These are phyloP conservation scores for Ceratina australensis DNA, from an alignment of 1,140 invertebrate genomes.

Conservation along the genomic window DNA sequence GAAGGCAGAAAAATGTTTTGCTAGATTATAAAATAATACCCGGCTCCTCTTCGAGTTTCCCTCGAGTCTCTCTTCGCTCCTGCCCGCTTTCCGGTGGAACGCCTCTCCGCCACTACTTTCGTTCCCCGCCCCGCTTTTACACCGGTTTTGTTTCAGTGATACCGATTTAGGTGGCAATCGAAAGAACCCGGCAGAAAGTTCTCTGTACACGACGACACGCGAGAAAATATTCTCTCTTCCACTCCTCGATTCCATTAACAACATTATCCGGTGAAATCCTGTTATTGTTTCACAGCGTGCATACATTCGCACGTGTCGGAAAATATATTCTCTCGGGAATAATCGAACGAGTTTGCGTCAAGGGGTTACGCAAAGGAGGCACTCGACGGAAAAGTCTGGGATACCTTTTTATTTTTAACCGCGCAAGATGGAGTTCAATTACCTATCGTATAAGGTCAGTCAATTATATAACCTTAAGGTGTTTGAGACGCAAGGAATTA, in stretches of 20 bases:
- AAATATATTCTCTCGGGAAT: slow-evolving; percentile 2
- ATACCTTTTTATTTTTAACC: slow-evolving; percentile 15
- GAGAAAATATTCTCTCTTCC: no score
- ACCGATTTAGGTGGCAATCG: slow-evolving; percentile 1
- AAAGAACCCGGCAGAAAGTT: background rate
- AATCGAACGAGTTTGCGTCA: background rate
- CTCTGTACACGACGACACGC: background rate
- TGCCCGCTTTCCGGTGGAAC: background rate
- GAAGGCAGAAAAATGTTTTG: slow-evolving; percentile 60
- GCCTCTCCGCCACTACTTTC: background rate
- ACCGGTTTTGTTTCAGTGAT: background rate
- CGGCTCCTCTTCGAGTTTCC: background rate
- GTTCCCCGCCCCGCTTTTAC: background rate
- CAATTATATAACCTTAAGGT: no score
- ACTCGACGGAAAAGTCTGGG: background rate
- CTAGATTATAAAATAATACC: slow-evolving; percentile 48
- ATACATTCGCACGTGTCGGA: background rate
- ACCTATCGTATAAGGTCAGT: slow-evolving; percentile 10
- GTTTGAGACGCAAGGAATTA: no score
- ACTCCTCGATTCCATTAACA: no score
- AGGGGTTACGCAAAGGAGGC: background rate
- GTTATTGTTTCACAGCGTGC: no score
- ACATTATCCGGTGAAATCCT: no score
- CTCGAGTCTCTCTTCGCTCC: background rate
- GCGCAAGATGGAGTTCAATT: slow-evolving; percentile 18